These are phyloP conservation scores for Mionectes macconnelli DNA, from an alignment of 2,113 vertebrate species.

Conservation along the genomic window DNA sequence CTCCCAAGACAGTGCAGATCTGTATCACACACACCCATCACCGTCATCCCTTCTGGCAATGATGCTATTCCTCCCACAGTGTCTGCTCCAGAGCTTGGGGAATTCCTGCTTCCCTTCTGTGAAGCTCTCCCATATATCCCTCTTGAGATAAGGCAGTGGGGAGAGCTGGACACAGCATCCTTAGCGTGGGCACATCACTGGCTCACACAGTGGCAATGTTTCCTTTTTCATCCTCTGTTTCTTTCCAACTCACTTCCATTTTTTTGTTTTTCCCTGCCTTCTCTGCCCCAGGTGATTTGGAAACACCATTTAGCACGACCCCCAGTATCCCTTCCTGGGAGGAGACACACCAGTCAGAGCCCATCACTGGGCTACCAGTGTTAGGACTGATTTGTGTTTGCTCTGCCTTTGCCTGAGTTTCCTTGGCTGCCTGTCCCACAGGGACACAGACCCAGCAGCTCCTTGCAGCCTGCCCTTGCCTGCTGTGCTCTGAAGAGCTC, in stretches of 20 bases:
- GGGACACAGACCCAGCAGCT: background rate
- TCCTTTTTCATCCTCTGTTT: background rate
- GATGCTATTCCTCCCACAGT: background rate
- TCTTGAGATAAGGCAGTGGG: rapidly evolving
- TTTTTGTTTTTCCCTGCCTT: background rate
- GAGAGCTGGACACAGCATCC: background rate
- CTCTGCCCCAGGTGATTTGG: background rate
- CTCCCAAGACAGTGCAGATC: background rate
- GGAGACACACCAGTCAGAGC: background rate
- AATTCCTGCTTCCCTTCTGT: background rate
- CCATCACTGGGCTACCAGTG: background rate
- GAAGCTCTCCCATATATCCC: background rate
- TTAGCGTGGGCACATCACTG: rapidly evolving
- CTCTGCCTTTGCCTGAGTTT: background rate
- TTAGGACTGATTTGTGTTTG: background rate
- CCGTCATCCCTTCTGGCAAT: background rate
- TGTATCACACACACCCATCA: background rate
- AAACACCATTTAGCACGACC: background rate
- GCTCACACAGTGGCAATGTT: background rate
- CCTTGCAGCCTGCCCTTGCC: background rate
- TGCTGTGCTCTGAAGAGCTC: background rate
- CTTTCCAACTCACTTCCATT: background rate
- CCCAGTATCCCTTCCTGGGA: background rate
- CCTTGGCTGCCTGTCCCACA: background rate
- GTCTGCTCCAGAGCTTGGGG: background rate